Evolutionary conservation across 64 coral and sea anemone genomes (phyloP), one percentile per base, ranked within the genome.

Genomic region (Acropora tenuis): DNA sequence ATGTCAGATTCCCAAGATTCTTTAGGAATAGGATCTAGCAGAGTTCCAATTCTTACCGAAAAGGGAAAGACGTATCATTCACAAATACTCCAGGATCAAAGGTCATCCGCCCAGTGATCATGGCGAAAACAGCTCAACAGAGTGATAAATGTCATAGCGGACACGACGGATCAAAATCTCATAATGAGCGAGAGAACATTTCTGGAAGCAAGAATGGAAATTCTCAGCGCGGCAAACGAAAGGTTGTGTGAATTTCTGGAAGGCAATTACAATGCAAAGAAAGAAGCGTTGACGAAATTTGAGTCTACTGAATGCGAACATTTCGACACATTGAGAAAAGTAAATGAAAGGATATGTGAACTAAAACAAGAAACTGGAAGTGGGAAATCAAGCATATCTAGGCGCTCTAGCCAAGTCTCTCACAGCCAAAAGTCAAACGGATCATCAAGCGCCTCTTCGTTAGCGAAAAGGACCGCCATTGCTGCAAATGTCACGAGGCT

Each of bases 141-240:
- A 41, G 69, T 87, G 2, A 53, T 43, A 41, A 53, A 74, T 42
- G 11, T 74, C 68, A 48, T 87, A 75, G 69, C 71, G 52, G 84
- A 87, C 50, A 16, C 69, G 9, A 52, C 69, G 50, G 45, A 87
- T 52, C 6, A 41, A 4, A 53, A 16, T 40, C 0, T 41, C 10
- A 40, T 87, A 1, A 19, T 20, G 5, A 75, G 69, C 69, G 84
- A 87, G 41, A 87, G 84, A 74, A 53, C 48, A 52, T 45, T 87
- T 40, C 74, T 87, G n/a, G 84, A 87, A 87, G 40, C 84, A 52
- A 87, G 30, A 50, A 87, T 87, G 84, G 84, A 87, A 68, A 74
- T 87, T 75, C 84, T 87, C 20, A 50, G 7, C 84, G 43, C 69
- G 47, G 84, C 84, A 74, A 52, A 87, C 46, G 84, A 87, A 55